phyloP scores from a whole-genome alignment of 2,888 invertebrate species.

The Drosophila quinaria region DNA sequence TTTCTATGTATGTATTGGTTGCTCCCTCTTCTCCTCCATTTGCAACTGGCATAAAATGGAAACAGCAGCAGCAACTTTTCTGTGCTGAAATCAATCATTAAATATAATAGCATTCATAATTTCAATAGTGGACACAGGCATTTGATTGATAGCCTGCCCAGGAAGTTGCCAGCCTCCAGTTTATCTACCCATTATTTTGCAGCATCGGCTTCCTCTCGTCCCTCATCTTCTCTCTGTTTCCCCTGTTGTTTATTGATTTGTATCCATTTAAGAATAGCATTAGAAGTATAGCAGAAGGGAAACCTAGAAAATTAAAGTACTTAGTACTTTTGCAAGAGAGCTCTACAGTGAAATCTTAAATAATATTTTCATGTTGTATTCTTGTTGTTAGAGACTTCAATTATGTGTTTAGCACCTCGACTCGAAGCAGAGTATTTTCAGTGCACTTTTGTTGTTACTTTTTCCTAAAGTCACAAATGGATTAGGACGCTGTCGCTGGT shows the following conservation, averaged over 20 bases:
- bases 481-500: no score
- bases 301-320: no score
- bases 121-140: conserved; percentile 76
- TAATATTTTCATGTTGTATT: no score
- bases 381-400: no score
- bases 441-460: no score
- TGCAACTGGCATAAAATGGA: conserved; percentile 41
- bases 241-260: conserved; percentile 50
- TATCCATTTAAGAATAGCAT: conserved; percentile 49
- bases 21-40: not conserved
- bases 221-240: not conserved
- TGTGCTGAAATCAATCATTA: conserved; percentile 72
- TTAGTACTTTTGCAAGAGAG: no score
- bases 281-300: not conserved
- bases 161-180: conserved; percentile 34
- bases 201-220: conserved; percentile 13
- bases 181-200: conserved; percentile 25
- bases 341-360: no score
- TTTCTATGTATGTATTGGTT: not conserved
- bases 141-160: conserved; percentile 68
- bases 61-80: conserved; percentile 44
- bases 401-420: not conserved
- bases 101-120: conserved; percentile 80
- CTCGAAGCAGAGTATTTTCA: no score
- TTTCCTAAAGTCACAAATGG: no score